Conservation (phyloP, 1,140 invertebrate species). For the Vanessa tameamea region DNA sequence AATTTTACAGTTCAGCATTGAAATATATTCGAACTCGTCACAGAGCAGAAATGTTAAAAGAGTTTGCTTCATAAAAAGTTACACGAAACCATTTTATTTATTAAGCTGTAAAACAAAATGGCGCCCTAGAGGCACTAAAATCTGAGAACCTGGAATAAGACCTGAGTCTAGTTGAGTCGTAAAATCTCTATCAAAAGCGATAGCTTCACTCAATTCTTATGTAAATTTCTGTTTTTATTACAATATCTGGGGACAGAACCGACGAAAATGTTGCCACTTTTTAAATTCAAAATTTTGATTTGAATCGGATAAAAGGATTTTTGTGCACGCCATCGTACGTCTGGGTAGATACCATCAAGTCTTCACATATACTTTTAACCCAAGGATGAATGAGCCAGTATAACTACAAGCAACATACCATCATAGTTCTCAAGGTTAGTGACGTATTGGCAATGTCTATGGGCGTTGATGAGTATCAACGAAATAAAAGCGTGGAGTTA, state of each 20-base stretch:
- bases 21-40: background rate
- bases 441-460: too few relatives aligned
- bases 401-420: too few relatives aligned
- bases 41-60: background rate
- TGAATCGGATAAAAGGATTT: too few relatives aligned
- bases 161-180: slow-evolving; percentile 17
- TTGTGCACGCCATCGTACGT: too few relatives aligned
- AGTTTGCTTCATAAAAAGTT: slow-evolving; percentile 9
- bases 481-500: too few relatives aligned
- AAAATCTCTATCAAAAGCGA: slow-evolving; percentile 17
- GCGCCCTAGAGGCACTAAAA: slow-evolving; percentile 21
- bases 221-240: slow-evolving; percentile 13
- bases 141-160: slow-evolving; percentile 11
- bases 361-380: too few relatives aligned
- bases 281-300: too few relatives aligned
- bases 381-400: too few relatives aligned
- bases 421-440: too few relatives aligned
- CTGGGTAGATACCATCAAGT: too few relatives aligned
- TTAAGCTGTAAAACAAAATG: slow-evolving; percentile 23
- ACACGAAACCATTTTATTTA: slow-evolving; percentile 19
- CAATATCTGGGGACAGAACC: background rate
- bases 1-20: background rate
- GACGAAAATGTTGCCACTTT: too few relatives aligned
- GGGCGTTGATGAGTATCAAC: too few relatives aligned
- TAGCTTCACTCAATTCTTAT: slow-evolving; percentile 12